A percentile compares a stretch with the other conserved stretches of the same genome.
Evolutionary conservation across 2,888 invertebrate genomes (phyloP).

Genomic region (Trissoscelio sp.): DNA sequence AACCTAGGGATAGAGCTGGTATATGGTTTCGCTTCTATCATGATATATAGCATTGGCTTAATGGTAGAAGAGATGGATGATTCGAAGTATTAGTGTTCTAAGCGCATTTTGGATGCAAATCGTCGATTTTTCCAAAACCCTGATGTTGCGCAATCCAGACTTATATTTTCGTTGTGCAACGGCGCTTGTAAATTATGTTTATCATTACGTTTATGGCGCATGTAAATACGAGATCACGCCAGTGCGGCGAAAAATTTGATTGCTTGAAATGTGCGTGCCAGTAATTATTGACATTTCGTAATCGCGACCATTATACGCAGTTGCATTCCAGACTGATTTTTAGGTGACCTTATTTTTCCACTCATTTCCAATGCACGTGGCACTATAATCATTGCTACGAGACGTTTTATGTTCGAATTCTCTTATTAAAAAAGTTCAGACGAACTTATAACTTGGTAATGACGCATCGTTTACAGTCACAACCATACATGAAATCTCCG

Average conservation of each 20-base stretch:
- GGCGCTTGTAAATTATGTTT: conserved; percentile 56
- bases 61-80: conserved; percentile 63
- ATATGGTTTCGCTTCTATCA: conserved; percentile 66
- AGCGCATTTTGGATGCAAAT: conserved; percentile 64
- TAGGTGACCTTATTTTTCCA: conserved; percentile 55
- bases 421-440: not conserved
- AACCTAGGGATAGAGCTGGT: conserved; percentile 60
- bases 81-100: conserved; percentile 31
- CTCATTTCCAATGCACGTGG: conserved; percentile 16
- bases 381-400: conserved; percentile 5
- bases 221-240: conserved; percentile 54
- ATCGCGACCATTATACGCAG: conserved; percentile 34
- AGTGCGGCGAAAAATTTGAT: conserved; percentile 50
- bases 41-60: conserved; percentile 60
- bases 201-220: conserved; percentile 60
- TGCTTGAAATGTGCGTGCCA: conserved; percentile 49
- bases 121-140: conserved; percentile 38
- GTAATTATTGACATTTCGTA: conserved; percentile 60
- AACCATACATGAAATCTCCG: not conserved
- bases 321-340: conserved; percentile 52
- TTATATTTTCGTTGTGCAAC: conserved; percentile 40
- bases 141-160: conserved; percentile 25
- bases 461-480: conserved; percentile 7
- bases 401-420: not conserved
- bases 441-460: conserved; percentile 19